Conservation (phyloP, 2,888 invertebrate genomes). For the Timema podura region DNA sequence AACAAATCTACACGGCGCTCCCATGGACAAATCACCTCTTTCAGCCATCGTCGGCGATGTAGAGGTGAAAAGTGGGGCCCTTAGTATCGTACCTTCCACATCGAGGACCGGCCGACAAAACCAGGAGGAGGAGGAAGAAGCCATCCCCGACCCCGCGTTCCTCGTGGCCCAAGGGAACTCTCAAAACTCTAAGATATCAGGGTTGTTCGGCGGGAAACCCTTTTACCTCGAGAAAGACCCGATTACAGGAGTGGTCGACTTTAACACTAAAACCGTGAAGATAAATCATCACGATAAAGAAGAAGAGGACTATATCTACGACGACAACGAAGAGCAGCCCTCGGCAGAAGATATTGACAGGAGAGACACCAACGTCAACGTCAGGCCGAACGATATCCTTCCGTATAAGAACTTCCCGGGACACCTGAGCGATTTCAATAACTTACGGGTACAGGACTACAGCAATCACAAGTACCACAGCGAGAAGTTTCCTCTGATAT, state of each 20-base stretch:
- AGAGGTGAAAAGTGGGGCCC: no score
- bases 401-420: conserved; percentile 16
- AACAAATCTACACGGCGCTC: no score
- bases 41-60: no score
- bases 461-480: conserved; percentile 25
- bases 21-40: no score
- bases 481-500: conserved; percentile 61
- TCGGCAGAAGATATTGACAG: conserved; percentile 40
- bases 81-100: no score
- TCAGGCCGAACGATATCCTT: conserved; percentile 54
- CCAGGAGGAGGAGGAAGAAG: conserved; percentile 6
- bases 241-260: conserved; percentile 60
- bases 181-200: conserved; percentile 21
- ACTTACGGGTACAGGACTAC: conserved; percentile 18
- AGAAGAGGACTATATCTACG: conserved; percentile 35
- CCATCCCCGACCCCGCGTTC: conserved; percentile 9
- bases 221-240: conserved; percentile 67
- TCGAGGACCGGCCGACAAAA: not conserved
- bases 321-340: conserved; percentile 36
- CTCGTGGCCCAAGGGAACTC: not conserved
- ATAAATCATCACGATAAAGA: conserved; percentile 32
- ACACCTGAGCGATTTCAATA: conserved; percentile 24
- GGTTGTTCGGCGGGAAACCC: conserved; percentile 55
- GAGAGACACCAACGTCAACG: conserved; percentile 46
- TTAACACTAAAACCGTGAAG: conserved; percentile 50